phyloP scores from a whole-genome alignment of 1,140 invertebrate genomes.

The Batillaria attramentaria region DNA sequence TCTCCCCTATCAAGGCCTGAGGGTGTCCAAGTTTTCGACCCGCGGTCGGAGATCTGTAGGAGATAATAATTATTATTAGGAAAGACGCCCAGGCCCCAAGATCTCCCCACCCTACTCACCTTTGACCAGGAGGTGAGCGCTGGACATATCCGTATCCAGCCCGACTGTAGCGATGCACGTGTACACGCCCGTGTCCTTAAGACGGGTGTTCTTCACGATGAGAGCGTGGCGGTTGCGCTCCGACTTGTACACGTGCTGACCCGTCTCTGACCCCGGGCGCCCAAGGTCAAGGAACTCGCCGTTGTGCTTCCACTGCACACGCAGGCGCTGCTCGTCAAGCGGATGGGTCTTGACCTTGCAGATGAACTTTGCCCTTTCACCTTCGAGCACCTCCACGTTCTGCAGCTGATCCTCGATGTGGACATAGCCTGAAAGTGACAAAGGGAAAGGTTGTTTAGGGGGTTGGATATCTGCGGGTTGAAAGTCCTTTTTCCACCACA shows the following conservation, averaged over 20 bases:
- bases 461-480: not conserved
- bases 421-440: slow-evolving; percentile 38
- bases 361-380: slow-evolving; percentile 46
- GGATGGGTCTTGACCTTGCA: slow-evolving; percentile 44
- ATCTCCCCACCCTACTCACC: too few species aligned
- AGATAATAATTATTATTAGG: too few species aligned
- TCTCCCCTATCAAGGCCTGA: too few species aligned
- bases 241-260: slow-evolving; percentile 63
- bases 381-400: slow-evolving; percentile 43
- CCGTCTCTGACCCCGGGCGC: slow-evolving; percentile 95
- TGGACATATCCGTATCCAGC: slow-evolving; percentile 85
- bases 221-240: slow-evolving; percentile 74
- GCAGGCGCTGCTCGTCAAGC: slow-evolving; percentile 37
- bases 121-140: slow-evolving; percentile 92
- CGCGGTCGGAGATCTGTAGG: too few species aligned
- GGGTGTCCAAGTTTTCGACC: too few species aligned
- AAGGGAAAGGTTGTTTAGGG: not conserved
- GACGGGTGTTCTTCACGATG: slow-evolving; percentile 93
- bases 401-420: slow-evolving; percentile 42
- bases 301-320: slow-evolving; percentile 54
- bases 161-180: slow-evolving; percentile 93
- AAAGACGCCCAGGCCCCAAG: too few species aligned
- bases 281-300: slow-evolving; percentile 35
- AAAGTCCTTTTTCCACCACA: too few species aligned
- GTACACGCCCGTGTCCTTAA: slow-evolving; percentile 93